Percentiles rank a stretch among this genome's conserved stretches.
Evolutionary conservation across 2,113 vertebrate species (phyloP).

Genomic region (Struthidea cinerea): DNA sequence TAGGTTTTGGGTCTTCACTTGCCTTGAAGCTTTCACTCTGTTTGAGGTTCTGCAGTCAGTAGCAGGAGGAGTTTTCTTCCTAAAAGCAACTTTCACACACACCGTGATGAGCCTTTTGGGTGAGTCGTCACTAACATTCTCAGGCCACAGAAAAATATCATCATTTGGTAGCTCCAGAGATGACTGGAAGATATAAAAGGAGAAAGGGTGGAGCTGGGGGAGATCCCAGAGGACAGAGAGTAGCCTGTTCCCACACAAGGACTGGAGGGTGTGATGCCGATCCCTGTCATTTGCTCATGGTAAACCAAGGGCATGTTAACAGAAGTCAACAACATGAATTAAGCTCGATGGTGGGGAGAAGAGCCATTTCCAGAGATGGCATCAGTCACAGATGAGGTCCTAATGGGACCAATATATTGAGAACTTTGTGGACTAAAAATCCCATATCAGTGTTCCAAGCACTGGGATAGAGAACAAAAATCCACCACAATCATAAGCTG

Average conservation of each 20-base stretch:
- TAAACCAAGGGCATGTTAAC: neutral
- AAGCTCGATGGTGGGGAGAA: neutral
- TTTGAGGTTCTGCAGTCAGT: neutral
- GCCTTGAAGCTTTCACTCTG: neutral
- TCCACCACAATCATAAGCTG: neutral
- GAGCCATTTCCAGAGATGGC: neutral
- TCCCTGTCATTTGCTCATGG: neutral
- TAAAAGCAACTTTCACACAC: neutral
- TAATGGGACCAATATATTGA: neutral
- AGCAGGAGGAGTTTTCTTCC: neutral
- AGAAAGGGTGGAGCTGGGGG: neutral
- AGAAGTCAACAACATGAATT: neutral
- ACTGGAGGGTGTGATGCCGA: neutral
- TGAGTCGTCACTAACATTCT: neutral
- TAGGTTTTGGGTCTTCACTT: neutral
- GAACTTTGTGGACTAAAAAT: neutral
- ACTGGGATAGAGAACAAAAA: neutral
- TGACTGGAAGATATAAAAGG: neutral
- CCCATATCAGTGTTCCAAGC: neutral
- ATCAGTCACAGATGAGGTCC: neutral
- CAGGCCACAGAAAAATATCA: neutral
- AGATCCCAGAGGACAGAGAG: slow-evolving; percentile 5
- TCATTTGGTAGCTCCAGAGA: neutral
- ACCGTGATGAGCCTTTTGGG: neutral
- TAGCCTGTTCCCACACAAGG: slow-evolving; percentile 8